A percentile compares a stretch with the other conserved stretches of the same genome.
phyloP scores from a whole-genome alignment of 2,113 vertebrate species.

The Sturnira hondurensis region DNA sequence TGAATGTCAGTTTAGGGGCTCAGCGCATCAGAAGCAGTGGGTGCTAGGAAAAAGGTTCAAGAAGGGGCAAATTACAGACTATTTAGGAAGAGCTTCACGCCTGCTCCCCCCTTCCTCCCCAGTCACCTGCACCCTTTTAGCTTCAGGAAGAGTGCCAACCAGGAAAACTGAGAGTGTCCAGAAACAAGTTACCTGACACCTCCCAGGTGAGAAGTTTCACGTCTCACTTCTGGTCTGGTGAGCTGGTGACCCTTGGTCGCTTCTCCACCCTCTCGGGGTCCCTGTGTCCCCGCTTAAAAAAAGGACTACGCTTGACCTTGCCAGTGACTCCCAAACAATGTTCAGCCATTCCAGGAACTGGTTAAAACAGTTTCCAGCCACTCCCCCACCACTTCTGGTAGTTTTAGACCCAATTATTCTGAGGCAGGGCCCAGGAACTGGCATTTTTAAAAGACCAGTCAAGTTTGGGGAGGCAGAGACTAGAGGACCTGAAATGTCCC shows the following conservation, averaged over 20 bases:
- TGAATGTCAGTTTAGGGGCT: background rate
- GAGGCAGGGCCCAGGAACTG: background rate
- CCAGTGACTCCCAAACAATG: accelerated
- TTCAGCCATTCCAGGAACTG: background rate
- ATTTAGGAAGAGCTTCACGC: background rate
- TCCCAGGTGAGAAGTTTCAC: background rate
- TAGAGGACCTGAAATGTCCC: no score
- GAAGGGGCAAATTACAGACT: background rate
- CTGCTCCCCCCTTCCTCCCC: accelerated
- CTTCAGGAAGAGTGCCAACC: background rate
- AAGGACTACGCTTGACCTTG: background rate
- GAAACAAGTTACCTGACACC: background rate
- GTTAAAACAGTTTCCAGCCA: background rate
- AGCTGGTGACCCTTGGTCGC: background rate
- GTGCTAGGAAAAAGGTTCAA: background rate
- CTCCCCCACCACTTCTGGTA: no score
- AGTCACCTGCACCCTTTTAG: background rate
- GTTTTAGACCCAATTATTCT: accelerated
- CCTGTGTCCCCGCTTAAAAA: background rate
- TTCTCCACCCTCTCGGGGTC: accelerated
- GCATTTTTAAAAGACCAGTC: background rate
- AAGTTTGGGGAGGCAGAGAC: background rate
- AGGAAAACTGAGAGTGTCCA: background rate
- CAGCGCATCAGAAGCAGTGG: background rate
- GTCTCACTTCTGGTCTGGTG: background rate